Percentiles rank a stretch among this genome's conserved stretches.
phyloP scores from a whole-genome alignment of 1,140 invertebrate genomes.

The Cherax destructor region DNA sequence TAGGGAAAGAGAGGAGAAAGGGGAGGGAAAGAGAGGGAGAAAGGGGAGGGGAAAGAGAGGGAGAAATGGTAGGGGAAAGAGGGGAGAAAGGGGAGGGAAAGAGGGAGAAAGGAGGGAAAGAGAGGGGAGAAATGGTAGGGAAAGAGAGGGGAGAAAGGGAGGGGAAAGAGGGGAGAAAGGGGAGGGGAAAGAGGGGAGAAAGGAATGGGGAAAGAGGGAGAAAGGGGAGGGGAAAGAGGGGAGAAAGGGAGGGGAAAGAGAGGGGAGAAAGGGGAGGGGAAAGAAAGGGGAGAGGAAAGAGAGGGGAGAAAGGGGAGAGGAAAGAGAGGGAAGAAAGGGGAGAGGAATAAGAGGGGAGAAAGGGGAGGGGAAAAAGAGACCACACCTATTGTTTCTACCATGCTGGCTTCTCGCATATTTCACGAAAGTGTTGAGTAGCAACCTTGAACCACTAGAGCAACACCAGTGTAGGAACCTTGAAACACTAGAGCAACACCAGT shows the following conservation, averaged over 20 bases:
- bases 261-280: too few species aligned
- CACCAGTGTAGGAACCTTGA: too few species aligned
- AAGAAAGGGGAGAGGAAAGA: not conserved
- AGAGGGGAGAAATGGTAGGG: not conserved
- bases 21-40: not conserved
- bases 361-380: not conserved
- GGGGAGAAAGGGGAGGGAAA: not conserved
- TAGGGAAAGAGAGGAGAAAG: not conserved
- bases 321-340: not conserved
- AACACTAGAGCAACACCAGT: too few species aligned
- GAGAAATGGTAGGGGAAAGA: not conserved
- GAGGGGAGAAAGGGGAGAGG: not conserved
- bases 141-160: not conserved
- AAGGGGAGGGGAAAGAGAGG: not conserved
- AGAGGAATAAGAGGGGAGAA: not conserved
- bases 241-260: not conserved
- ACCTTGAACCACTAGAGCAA: too few species aligned
- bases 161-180: too few species aligned
- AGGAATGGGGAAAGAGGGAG: not conserved
- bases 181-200: not conserved
- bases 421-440: too few species aligned
- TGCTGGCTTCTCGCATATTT: not conserved
- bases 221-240: not conserved
- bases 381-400: not conserved
- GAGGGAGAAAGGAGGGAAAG: too few species aligned